Conservation (phyloP, 2,113 vertebrate species). For the Muscicapa adusta region DNA sequence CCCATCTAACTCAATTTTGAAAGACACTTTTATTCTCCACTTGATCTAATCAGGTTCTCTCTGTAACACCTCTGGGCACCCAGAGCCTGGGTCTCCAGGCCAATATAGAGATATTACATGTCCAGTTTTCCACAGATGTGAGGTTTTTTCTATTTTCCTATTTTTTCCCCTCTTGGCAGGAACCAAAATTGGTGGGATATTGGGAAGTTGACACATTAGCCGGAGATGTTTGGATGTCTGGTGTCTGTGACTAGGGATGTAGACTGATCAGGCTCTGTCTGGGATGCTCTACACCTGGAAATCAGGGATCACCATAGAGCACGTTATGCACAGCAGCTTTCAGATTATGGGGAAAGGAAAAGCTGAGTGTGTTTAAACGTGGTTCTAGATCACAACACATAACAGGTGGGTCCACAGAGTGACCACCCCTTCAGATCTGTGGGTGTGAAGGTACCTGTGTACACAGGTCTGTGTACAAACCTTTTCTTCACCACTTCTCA, state of each 20-base stretch:
- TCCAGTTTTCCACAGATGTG: neutral
- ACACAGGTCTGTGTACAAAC: rapidly evolving
- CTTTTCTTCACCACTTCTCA: neutral
- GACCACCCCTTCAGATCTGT: neutral
- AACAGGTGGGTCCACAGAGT: neutral
- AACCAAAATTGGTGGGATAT: neutral
- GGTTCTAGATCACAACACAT: neutral
- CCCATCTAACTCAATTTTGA: neutral
- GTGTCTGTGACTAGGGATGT: neutral
- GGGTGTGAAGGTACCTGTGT: neutral
- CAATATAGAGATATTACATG: rapidly evolving
- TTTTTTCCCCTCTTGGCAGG: neutral
- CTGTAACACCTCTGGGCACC: neutral
- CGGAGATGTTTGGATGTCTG: neutral
- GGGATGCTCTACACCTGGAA: neutral
- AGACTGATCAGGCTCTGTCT: neutral
- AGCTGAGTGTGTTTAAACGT: neutral
- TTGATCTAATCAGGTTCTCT: neutral
- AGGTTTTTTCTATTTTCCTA: neutral
- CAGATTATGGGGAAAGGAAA: neutral
- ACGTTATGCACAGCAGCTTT: neutral
- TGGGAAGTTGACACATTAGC: neutral
- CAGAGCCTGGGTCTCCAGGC: neutral
- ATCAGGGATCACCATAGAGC: neutral
- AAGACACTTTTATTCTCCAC: neutral